These are phyloP conservation scores for Caenorhabditis angaria DNA, from an alignment of 2,888 invertebrate species.

Conservation along the genomic window DNA sequence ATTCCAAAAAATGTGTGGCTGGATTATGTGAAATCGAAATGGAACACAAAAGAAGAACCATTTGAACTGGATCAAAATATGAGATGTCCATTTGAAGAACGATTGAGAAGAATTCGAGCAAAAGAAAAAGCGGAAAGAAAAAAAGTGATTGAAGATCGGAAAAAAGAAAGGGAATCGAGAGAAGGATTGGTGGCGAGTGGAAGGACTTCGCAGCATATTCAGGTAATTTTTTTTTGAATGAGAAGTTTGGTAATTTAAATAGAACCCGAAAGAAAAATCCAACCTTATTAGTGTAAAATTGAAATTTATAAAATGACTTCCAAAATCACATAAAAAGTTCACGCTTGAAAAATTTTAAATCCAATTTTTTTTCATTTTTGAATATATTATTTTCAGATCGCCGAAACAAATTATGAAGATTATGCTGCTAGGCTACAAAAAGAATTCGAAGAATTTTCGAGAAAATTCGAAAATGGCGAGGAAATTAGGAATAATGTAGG, in stretches of 20 bases:
- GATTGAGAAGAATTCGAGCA: constrained; percentile 33
- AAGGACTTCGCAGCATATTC: not conserved
- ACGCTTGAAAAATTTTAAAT: too few relatives aligned
- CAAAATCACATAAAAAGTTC: too few relatives aligned
- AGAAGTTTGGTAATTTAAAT: too few relatives aligned
- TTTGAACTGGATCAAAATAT: constrained; percentile 47
- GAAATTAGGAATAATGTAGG: constrained; percentile 22
- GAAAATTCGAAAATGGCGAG: not conserved
- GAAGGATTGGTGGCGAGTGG: constrained; percentile 27
- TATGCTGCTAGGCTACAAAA: constrained; percentile 14
- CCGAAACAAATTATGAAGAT: constrained; percentile 15
- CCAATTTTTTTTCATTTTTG: not conserved
- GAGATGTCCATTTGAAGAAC: constrained; percentile 44
- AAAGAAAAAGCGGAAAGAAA: constrained; percentile 42
- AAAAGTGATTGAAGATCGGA: constrained; percentile 42
- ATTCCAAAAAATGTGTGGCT: constrained; percentile 41
- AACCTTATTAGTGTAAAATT: too few relatives aligned
- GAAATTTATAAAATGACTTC: too few relatives aligned
- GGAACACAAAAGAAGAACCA: constrained; percentile 54
- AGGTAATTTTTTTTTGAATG: too few relatives aligned
- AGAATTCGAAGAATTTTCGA: constrained; percentile 17
- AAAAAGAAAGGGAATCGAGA: constrained; percentile 29
- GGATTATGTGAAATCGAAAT: constrained; percentile 43
- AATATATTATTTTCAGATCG: not conserved
- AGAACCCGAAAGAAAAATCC: too few relatives aligned